A percentile compares a stretch with the other conserved stretches of the same genome.
These are phyloP conservation scores for Xestia c-nigrum DNA, from an alignment of 2,888 invertebrate species.

Conservation along the genomic window DNA sequence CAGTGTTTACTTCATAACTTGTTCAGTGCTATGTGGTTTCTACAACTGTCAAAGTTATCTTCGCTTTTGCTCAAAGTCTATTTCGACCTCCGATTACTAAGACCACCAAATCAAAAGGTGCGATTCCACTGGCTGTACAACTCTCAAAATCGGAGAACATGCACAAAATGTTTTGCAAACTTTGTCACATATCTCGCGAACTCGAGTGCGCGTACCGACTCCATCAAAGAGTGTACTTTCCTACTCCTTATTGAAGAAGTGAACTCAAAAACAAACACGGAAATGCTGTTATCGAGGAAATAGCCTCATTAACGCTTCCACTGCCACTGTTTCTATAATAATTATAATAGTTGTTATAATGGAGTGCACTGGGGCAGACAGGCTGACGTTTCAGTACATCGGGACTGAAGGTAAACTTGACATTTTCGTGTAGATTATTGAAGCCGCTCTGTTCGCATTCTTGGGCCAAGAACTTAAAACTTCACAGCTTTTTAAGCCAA, in stretches of 20 bases:
- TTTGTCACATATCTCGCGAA: neutral
- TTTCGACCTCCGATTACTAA: neutral
- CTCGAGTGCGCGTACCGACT: neutral
- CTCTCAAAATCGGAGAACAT: neutral
- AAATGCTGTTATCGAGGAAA: neutral
- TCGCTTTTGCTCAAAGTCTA: neutral
- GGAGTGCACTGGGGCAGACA: neutral
- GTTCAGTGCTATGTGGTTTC: neutral
- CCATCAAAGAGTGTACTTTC: neutral
- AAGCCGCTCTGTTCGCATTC: neutral
- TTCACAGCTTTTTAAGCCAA: neutral
- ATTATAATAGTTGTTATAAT: neutral
- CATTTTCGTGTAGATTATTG: neutral
- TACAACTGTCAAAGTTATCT: neutral
- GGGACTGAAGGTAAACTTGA: neutral
- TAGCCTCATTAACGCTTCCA: slow-evolving; percentile 1
- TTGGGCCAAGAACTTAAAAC: neutral
- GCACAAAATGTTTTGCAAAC: neutral
- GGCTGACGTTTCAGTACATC: too few relatives aligned
- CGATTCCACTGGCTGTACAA: neutral
- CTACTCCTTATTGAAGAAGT: neutral
- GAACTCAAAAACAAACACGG: neutral
- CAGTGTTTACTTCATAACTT: neutral
- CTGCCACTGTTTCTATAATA: too few relatives aligned
- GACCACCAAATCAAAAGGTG: neutral